Base-by-base conservation (phyloP, 2,113 vertebrate genomes). In the Odobenus rosmarus region DNA sequence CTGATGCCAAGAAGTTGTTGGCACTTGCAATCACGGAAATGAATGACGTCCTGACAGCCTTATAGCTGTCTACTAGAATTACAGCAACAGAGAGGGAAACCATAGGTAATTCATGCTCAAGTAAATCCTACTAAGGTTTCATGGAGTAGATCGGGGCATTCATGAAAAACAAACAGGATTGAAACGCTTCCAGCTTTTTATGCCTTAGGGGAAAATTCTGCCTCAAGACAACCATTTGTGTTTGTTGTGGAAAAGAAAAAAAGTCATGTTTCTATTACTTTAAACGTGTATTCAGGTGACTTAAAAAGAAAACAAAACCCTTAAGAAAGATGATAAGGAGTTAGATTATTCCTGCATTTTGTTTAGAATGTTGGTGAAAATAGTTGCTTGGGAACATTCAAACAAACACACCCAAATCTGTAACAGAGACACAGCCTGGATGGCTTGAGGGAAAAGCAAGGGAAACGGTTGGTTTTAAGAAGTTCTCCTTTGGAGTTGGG, bases 11-110 rank as follows among this genome's bases (percentile, higher is more conserved):
- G 53, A 62, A 49, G 55, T 26, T 28, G 5, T 0, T 81, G 85
- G 72, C 36, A 1, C 12, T 18, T 19, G 28, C 1, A 0, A 5
- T 15, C 10, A 49, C 1, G 21, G 51, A 53, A 51, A 59, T 14
- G 31, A 19, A 12, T 28, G 42, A 90, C n/a, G n/a, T 3, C 7
- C 67, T 2, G 36, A 62, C 14, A 57, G 86, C 36, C 74, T 55
- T 55, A 49, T 5, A 69, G 64, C 74, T 24, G 59, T 18, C 69
- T 49, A 1, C 46, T 51, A 42, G 76, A 49, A n/a, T 55, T 1
- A 88, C 59, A 71, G 86, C 19, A 9, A 7, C 1, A 0, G 18
- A 46, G 49, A 76, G 80, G 26, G 18, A 55, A 57, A 21, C 3
- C 64, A 67, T 2, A 61, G 49, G n/a, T 13, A 23, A 83, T 18